These are phyloP conservation scores for Oncorhynchus kisutch DNA, from an alignment of 2,113 vertebrate species.

Conservation along the genomic window DNA sequence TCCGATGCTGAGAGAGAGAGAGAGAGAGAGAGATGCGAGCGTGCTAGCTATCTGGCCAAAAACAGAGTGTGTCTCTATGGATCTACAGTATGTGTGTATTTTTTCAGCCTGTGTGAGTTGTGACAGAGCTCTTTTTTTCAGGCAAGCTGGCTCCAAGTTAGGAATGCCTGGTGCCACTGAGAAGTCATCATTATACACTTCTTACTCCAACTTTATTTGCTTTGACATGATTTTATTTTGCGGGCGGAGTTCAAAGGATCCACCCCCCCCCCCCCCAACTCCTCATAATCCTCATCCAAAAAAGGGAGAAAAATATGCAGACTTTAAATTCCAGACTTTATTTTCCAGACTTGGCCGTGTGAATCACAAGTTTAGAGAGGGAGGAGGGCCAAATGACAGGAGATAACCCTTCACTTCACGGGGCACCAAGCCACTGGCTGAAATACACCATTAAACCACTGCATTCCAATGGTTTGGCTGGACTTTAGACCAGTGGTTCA, in stretches of 20 bases:
- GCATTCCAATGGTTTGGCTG: not conserved
- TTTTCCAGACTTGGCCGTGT: slow-evolving; percentile 40
- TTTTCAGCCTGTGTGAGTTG: not conserved
- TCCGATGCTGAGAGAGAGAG: slow-evolving; percentile 35
- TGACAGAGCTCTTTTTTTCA: slow-evolving; percentile 27
- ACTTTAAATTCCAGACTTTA: slow-evolving; percentile 52
- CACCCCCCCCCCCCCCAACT: slow-evolving; percentile 4
- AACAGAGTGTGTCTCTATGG: slow-evolving; percentile 33
- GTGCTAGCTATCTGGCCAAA: too few relatives aligned
- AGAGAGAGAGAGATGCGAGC: slow-evolving; percentile 8
- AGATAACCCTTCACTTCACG: slow-evolving; percentile 52
- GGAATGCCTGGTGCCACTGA: slow-evolving; percentile 41
- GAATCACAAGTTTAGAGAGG: slow-evolving; percentile 41
- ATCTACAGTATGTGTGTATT: slow-evolving; percentile 1
- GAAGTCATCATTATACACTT: slow-evolving; percentile 63
- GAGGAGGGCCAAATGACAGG: not conserved
- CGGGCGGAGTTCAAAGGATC: slow-evolving; percentile 57
- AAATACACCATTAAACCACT: not conserved
- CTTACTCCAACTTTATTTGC: slow-evolving; percentile 65
- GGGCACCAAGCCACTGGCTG: not conserved
- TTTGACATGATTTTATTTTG: slow-evolving; percentile 71
- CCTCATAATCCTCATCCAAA: slow-evolving; percentile 67
- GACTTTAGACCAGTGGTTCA: not conserved
- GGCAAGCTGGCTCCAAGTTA: slow-evolving; percentile 32
- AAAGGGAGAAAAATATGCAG: slow-evolving; percentile 67